Percentiles rank a stretch among this genome's conserved stretches.
phyloP scores from a whole-genome alignment of 2,888 invertebrate genomes.

The Dasypolia templi region DNA sequence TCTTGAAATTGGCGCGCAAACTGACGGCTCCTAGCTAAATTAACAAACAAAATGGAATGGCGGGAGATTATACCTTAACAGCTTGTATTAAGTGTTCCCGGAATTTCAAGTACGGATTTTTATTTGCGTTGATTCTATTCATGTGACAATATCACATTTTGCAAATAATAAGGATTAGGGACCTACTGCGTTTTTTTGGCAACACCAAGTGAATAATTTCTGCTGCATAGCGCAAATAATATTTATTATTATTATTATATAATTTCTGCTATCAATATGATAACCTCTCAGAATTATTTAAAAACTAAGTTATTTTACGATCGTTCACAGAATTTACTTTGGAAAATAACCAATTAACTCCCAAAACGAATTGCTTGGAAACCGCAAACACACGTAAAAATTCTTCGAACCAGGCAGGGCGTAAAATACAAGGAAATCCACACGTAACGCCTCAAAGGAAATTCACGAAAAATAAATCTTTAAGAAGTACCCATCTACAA shows the following conservation, averaged over 20 bases:
- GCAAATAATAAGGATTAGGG: slow-evolving; percentile 50
- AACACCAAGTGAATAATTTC: background rate
- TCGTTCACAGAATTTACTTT: slow-evolving; percentile 15
- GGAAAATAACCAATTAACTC: slow-evolving; percentile 8
- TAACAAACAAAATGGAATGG: slow-evolving; percentile 69
- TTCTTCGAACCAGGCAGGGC: slow-evolving; percentile 22
- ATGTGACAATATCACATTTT: slow-evolving; percentile 52
- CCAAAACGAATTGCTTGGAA: slow-evolving; percentile 7
- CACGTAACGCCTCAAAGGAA: slow-evolving; percentile 7
- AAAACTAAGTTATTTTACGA: slow-evolving; percentile 7
- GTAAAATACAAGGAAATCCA: background rate
- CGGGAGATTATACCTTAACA: slow-evolving; percentile 54
- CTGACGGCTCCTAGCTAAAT: slow-evolving; percentile 74
- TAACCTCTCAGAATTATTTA: background rate
- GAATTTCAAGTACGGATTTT: slow-evolving; percentile 46
- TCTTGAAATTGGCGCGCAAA: slow-evolving; percentile 83
- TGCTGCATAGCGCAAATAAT: background rate
- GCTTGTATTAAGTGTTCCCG: slow-evolving; percentile 49
- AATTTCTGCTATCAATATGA: background rate
- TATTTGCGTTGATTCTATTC: slow-evolving; percentile 42
- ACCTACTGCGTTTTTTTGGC: background rate
- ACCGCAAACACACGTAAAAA: background rate
- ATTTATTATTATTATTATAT: too few relatives aligned
- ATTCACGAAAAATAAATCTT: background rate
- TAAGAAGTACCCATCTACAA: background rate